Conservation (phyloP, 1,140 invertebrate genomes). For the Plutomurus gul region DNA sequence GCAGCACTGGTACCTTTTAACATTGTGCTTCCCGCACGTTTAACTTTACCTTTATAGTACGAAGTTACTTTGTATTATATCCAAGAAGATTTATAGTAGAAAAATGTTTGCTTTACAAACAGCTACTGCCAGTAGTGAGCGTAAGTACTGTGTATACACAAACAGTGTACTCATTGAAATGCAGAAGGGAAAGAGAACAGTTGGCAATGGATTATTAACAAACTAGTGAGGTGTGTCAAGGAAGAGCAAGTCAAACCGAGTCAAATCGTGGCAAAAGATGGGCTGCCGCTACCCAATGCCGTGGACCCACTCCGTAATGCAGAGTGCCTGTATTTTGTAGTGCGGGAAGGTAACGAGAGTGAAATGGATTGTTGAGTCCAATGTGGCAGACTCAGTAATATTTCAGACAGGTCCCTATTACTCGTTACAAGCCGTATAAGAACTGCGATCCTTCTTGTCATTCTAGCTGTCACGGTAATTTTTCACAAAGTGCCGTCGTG, state of each 20-base stretch:
- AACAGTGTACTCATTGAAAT: background rate
- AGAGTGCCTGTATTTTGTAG: too few species aligned
- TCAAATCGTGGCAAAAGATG: background rate
- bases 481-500: too few species aligned
- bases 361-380: background rate
- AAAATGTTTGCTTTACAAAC: too few species aligned
- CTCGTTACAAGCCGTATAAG: background rate
- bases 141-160: background rate
- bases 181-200: background rate
- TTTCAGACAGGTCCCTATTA: background rate
- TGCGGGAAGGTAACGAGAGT: background rate
- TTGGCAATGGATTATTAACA: conserved; percentile 27
- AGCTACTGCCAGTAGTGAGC: too few species aligned
- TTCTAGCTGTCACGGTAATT: background rate
- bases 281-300: background rate
- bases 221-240: conserved; percentile 9
- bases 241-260: background rate
- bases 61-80: too few species aligned
- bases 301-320: background rate
- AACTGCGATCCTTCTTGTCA: conserved; percentile 16
- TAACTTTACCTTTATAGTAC: too few species aligned
- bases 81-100: too few species aligned
- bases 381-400: conserved; percentile 1
- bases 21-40: too few species aligned
- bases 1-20: too few species aligned